These are phyloP conservation scores for Bedellia somnulentella DNA, from an alignment of 2,888 invertebrate species.

Conservation along the genomic window DNA sequence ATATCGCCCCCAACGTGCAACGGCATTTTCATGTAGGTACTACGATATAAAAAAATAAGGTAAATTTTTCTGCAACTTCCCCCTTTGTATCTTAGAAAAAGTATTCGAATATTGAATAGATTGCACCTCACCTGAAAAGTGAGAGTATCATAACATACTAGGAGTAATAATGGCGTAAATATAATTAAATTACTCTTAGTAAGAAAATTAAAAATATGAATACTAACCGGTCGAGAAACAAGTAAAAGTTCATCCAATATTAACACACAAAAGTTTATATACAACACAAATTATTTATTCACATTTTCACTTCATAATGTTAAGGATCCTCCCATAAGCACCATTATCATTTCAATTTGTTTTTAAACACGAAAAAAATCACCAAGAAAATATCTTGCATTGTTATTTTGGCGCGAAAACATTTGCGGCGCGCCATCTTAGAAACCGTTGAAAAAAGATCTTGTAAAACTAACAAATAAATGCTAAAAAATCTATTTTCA, in stretches of 20 bases:
- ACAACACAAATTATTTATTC: constrained; percentile 12
- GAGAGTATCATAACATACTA: not conserved
- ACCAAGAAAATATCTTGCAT: constrained; percentile 32
- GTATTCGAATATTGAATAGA: too few relatives aligned
- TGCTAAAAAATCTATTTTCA: not conserved
- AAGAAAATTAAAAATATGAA: constrained; percentile 7
- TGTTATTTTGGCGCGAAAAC: constrained; percentile 47
- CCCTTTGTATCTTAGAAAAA: too few relatives aligned
- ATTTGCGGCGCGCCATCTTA: constrained; percentile 25
- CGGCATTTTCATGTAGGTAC: too few relatives aligned
- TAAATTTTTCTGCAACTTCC: too few relatives aligned
- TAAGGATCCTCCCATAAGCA: constrained; percentile 13
- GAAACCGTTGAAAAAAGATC: constrained; percentile 10
- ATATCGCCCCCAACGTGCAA: too few relatives aligned
- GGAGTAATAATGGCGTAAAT: constrained; percentile 3
- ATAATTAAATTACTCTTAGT: too few relatives aligned
- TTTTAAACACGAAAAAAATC: constrained; percentile 47
- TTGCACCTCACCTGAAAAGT: not conserved
- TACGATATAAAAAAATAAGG: too few relatives aligned
- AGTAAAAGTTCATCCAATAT: constrained; percentile 10
- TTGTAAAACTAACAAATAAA: constrained; percentile 8
- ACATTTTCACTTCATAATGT: constrained; percentile 28
- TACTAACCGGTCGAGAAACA: constrained; percentile 12
- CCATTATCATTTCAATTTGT: constrained; percentile 52
- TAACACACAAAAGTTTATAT: constrained; percentile 14